Percentiles rank a stretch among this genome's conserved stretches.
These are phyloP conservation scores for Cylindroiulus punctatus DNA, from an alignment of 2,888 invertebrate species.

Conservation along the genomic window DNA sequence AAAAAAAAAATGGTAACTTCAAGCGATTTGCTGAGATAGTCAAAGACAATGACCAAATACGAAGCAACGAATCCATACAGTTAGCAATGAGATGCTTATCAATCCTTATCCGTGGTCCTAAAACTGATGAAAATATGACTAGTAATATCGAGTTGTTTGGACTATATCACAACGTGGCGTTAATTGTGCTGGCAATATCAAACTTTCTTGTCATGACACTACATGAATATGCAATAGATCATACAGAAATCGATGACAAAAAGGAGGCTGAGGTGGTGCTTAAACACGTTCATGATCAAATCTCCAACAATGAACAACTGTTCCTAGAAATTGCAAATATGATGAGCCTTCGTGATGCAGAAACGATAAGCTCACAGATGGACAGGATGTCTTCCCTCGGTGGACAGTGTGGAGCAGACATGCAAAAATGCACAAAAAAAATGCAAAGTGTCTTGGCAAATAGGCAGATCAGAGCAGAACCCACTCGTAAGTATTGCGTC, in stretches of 20 bases:
- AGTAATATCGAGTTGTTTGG: background rate
- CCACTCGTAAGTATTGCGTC: background rate
- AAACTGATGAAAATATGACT: background rate
- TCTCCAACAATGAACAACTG: too few species aligned
- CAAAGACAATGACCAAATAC: background rate
- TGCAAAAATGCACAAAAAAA: background rate
- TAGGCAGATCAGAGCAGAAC: background rate
- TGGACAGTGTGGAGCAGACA: background rate
- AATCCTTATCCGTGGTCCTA: background rate
- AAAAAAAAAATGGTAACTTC: background rate
- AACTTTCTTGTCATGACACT: background rate
- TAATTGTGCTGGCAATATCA: background rate
- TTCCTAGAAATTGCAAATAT: background rate
- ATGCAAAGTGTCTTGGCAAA: background rate
- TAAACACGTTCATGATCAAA: background rate
- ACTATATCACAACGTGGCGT: background rate
- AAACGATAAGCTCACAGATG: background rate
- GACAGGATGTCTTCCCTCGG: background rate
- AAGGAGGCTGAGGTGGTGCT: background rate
- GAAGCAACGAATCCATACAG: background rate
- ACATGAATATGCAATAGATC: background rate
- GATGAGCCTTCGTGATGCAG: background rate
- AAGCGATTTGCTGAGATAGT: background rate
- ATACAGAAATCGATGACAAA: background rate
- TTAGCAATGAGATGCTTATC: background rate